Base-by-base conservation (phyloP, 2,113 vertebrate genomes). In the Columbina picui region DNA sequence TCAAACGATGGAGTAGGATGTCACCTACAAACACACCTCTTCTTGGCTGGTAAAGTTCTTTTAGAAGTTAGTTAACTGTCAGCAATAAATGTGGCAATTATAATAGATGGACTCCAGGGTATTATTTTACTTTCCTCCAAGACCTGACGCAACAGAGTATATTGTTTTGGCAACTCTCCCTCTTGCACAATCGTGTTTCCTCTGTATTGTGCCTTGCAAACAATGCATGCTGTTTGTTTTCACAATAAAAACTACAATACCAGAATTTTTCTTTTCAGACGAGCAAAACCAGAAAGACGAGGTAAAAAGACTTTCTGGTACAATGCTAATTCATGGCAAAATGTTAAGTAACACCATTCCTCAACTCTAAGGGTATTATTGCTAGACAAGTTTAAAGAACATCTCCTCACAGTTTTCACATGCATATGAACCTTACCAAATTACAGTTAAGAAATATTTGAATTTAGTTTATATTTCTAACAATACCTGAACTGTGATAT, bases 201-300 rank as follows among this genome's bases (percentile, higher is more conserved):
- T 94, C 76, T 82, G 63, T 36, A 96, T 95, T 97, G 91, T 97
- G 60, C 85, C 91, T 84, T 29, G 86, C 68, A 96, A 97, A 96
- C 92, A 98, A 97, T 89, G 88, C 87, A 84, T 2, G 6, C 15
- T 25, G 49, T 36, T 78, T 74, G 36, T 74, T 94, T 67, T 45
- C 9, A 65, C 34, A 75, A 26, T 22, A 89, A 59, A 81, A 69
- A 1, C n/a, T 64, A 32, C 29, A 81, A 59, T 10, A 73, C 7
- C 1, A 6, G 50, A 38, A 45, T 26, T 87, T 69, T 75, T 78
- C 3, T 75, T 80, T 50, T 38, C 70, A 90, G 26, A 77, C 14
- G 20, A 92, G 23, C 23, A 75, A 80, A 69, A 1, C 1, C 20
- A 88, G 39, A 77, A 77, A 59, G 75, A 50, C 2, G 2, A 67